These are phyloP conservation scores for Desmophyllum pertusum DNA, from an alignment of 92 coral and sea anemone species.

Conservation along the genomic window DNA sequence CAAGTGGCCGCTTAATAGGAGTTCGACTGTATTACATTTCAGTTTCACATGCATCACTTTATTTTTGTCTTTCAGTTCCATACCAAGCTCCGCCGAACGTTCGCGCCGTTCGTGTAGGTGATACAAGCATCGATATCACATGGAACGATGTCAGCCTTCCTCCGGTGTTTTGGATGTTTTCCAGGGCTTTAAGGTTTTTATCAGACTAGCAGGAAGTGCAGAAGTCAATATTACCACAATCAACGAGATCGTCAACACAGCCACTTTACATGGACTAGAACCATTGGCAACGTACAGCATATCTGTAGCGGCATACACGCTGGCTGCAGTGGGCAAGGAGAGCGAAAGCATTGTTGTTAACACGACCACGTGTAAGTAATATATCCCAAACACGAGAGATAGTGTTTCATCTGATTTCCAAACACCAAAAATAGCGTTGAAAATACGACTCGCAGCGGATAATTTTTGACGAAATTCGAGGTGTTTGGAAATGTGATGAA, in stretches of 20 bases:
- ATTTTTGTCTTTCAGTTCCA: conserved; percentile 23
- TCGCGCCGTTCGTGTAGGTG: not conserved
- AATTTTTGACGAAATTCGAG: too few species aligned
- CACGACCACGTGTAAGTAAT: conserved; percentile 12
- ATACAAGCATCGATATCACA: conserved; percentile 3
- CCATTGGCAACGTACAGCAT: conserved; percentile 54
- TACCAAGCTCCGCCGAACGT: not conserved
- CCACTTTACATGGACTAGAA: conserved; percentile 45
- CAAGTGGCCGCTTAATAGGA: too few species aligned
- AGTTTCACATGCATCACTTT: too few species aligned
- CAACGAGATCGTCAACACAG: not conserved
- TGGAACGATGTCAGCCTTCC: conserved; percentile 18
- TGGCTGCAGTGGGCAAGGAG: conserved; percentile 58
- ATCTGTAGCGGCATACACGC: conserved; percentile 63
- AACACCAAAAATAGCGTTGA: too few species aligned
- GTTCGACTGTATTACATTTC: too few species aligned
- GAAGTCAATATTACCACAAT: not conserved
- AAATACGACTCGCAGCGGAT: too few species aligned
- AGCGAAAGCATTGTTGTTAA: not conserved
- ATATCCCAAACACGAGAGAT: too few species aligned
- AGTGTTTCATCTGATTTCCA: too few species aligned
- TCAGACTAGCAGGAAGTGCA: not conserved
- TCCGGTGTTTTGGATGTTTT: not conserved
- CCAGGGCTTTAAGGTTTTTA: conserved; percentile 22
- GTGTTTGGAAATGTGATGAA: too few species aligned